A percentile compares a stretch with the other conserved stretches of the same genome.
Conservation (phyloP, 2,113 vertebrate genomes). For the Columbina picui region DNA sequence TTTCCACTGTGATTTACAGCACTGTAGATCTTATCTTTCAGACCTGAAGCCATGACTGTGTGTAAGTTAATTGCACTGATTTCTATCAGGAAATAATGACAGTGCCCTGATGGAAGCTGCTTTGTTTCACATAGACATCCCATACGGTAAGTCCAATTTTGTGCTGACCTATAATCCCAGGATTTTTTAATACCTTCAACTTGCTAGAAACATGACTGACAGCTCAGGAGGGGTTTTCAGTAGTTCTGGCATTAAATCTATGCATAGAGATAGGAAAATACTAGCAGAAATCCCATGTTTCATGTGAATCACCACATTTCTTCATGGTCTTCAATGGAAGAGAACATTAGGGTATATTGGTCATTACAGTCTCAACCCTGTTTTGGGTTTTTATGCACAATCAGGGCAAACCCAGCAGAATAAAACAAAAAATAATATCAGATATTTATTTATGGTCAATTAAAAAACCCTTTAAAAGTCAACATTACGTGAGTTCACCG, state of each 20-base stretch:
- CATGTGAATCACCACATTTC: fast-evolving
- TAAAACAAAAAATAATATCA: background rate
- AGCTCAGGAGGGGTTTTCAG: background rate
- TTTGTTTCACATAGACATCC: background rate
- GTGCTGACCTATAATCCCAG: background rate
- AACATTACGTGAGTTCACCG: background rate
- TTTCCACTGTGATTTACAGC: background rate
- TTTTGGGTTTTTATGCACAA: background rate
- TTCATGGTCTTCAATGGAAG: background rate
- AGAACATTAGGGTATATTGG: background rate
- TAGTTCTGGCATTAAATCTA: background rate
- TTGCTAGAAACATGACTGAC: background rate
- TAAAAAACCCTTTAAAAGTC: background rate
- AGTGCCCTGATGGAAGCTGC: background rate
- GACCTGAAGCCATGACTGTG: background rate
- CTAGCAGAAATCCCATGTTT: background rate
- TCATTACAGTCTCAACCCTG: background rate
- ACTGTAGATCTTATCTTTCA: background rate
- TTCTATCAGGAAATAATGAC: background rate
- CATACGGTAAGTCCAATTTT: background rate
- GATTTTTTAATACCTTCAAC: background rate
- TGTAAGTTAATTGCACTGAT: background rate
- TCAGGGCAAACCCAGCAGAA: background rate
- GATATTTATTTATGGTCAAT: background rate
- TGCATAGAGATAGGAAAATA: background rate